These are phyloP conservation scores for Prenolepis imparis DNA, from an alignment of 2,888 invertebrate genomes.

Conservation along the genomic window DNA sequence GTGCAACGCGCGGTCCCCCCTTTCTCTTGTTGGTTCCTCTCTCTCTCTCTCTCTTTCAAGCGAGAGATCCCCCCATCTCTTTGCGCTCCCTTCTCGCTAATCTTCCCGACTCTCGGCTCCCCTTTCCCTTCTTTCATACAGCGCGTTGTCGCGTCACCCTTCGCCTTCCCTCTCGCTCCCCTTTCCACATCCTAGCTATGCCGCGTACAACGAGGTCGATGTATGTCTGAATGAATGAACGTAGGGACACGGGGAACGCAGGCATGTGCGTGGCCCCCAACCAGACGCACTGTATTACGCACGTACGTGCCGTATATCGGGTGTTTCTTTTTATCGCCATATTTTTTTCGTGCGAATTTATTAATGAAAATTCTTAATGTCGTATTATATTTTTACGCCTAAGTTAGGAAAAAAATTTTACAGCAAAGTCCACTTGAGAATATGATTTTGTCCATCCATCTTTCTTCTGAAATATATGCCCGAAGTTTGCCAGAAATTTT, in stretches of 20 bases:
- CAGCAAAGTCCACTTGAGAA: background rate
- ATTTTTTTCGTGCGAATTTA: background rate
- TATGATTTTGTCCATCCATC: background rate
- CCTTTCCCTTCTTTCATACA: background rate
- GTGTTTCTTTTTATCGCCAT: background rate
- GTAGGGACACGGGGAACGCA: constrained; percentile 54
- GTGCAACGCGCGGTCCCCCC: background rate
- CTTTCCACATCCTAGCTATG: constrained; percentile 33
- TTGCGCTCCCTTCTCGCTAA: constrained; percentile 18
- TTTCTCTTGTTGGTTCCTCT: background rate
- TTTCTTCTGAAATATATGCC: background rate
- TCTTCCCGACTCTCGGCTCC: constrained; percentile 17
- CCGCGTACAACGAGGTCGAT: constrained; percentile 61
- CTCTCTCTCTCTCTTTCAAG: background rate
- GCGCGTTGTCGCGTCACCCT: background rate
- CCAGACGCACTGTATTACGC: constrained; percentile 29
- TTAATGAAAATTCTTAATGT: background rate
- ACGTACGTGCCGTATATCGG: constrained; percentile 41
- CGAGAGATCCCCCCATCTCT: background rate
- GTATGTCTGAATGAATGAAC: constrained; percentile 75
- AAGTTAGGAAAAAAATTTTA: background rate
- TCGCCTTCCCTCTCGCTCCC: background rate
- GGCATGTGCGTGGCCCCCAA: constrained; percentile 58
- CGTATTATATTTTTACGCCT: background rate
- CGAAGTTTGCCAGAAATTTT: background rate